Percentiles rank a stretch among this genome's conserved stretches.
Conservation (phyloP, 1,140 invertebrate species). For the Belonocnema kinseyi region DNA sequence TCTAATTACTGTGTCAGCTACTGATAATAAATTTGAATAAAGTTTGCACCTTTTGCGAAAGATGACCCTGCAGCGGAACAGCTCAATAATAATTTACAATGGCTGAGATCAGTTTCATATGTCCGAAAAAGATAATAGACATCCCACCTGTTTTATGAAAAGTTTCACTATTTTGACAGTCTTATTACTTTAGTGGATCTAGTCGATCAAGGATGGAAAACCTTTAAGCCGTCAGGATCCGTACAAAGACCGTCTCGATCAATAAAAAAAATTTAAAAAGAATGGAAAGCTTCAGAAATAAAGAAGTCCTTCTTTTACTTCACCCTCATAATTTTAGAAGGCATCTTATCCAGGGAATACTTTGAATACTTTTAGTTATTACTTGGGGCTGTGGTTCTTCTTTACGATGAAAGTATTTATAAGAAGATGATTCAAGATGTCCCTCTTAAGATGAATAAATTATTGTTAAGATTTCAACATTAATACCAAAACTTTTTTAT, state of each 20-base stretch:
- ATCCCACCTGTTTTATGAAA: no score
- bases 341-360: conserved; percentile 39
- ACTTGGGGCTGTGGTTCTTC: conserved; percentile 24
- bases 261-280: conserved; percentile 34
- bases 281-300: conserved; percentile 54
- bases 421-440: conserved; percentile 13
- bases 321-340: conserved; percentile 40
- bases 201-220: conserved; percentile 36
- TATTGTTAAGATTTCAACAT: conserved; percentile 28
- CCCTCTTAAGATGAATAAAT: conserved; percentile 5
- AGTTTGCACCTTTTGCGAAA: no score
- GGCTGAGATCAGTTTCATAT: no score
- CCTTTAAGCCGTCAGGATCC: conserved; percentile 37
- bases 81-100: no score
- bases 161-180: no score
- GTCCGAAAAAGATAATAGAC: no score
- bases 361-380: conserved; percentile 46
- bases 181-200: no score
- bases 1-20: no score
- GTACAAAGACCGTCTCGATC: conserved; percentile 41
- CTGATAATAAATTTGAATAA: no score
- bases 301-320: conserved; percentile 43
- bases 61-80: no score
- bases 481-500: no score
- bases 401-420: conserved; percentile 30